phyloP scores from a whole-genome alignment of 2,888 invertebrate species.

The Napeogenes inachia region DNA sequence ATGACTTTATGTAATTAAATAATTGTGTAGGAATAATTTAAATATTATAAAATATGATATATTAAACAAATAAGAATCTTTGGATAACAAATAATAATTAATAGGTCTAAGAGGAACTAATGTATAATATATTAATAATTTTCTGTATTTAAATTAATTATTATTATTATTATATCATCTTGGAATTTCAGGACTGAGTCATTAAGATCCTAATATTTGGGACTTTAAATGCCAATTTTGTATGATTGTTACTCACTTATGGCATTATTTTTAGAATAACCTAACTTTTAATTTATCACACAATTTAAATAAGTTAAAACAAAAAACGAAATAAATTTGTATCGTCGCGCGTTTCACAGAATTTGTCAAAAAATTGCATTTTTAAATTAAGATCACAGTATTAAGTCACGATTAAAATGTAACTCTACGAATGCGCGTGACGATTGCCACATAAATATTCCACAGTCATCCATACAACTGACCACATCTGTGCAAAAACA shows the following conservation, averaged over 20 bases:
- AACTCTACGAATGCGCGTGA: conserved; percentile 68
- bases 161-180: conserved; percentile 36
- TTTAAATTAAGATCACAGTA: conserved; percentile 78
- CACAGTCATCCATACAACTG: conserved; percentile 70
- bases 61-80: conserved; percentile 63
- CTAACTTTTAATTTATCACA: conserved; percentile 59
- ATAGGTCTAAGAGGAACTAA: conserved; percentile 75
- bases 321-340: conserved; percentile 49
- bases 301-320: conserved; percentile 63
- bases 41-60: conserved; percentile 58
- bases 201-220: conserved; percentile 38
- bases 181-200: conserved; percentile 39
- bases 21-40: conserved; percentile 62
- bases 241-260: conserved; percentile 64
- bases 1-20: conserved; percentile 52
- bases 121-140: conserved; percentile 49
- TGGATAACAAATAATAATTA: conserved; percentile 74
- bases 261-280: conserved; percentile 49
- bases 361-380: conserved; percentile 70
- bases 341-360: conserved; percentile 66
- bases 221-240: conserved; percentile 68
- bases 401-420: conserved; percentile 73
- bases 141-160: conserved; percentile 42
- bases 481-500: conserved; percentile 49
- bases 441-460: conserved; percentile 67